Conservation (phyloP, 1,140 invertebrate species). For the Mycetomoellerius zeteki region DNA sequence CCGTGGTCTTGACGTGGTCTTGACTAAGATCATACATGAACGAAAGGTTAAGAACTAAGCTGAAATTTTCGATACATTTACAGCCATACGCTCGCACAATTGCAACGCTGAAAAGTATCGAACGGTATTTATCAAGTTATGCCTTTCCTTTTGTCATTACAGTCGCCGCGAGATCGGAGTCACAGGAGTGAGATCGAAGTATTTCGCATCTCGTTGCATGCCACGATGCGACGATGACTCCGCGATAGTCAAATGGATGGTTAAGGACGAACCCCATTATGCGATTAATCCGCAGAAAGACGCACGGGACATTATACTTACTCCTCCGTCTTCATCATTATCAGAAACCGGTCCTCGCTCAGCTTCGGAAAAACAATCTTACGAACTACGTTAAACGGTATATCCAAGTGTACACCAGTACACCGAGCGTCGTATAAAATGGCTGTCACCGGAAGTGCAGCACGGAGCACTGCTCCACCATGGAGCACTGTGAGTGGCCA, state of each 20-base stretch:
- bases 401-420: conserved; percentile 51
- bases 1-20: too few species aligned
- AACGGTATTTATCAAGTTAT: background rate
- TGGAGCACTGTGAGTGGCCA: background rate
- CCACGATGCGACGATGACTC: background rate
- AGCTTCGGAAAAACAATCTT: background rate
- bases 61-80: background rate
- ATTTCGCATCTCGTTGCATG: background rate
- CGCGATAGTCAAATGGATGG: background rate
- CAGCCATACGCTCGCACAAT: background rate
- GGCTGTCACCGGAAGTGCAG: conserved; percentile 63
- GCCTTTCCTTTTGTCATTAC: background rate
- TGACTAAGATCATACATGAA: background rate
- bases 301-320: conserved; percentile 59
- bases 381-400: conserved; percentile 43
- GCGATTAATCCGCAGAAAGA: background rate
- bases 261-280: background rate
- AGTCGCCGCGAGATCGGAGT: background rate
- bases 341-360: background rate
- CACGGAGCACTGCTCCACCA: too few species aligned
- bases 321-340: conserved; percentile 72
- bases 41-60: background rate
- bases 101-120: background rate
- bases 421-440: conserved; percentile 77
- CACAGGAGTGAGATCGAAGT: too few species aligned